phyloP scores from a whole-genome alignment of 2,113 vertebrate species.

The Myanophis thanlyinensis region DNA sequence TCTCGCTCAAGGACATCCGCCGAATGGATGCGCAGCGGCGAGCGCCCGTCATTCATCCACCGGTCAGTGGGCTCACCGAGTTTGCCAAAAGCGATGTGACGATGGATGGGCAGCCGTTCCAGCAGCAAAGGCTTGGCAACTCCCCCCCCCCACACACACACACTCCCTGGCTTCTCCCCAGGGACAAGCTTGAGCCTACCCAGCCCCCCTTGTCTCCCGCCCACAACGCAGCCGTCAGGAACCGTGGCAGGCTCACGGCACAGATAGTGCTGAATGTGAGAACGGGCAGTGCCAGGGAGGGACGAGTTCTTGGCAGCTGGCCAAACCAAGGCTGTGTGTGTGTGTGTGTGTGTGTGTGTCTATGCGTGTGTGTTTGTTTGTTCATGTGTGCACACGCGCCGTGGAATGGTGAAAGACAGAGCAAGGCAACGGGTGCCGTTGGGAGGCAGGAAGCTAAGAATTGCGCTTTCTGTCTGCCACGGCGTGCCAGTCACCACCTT shows the following conservation, averaged over 20 bases:
- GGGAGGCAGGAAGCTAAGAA: not conserved
- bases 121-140: not conserved
- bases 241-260: not conserved
- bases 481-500: conserved; percentile 16
- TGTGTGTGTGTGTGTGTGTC: not conserved
- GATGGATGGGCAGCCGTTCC: not conserved
- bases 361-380: not conserved
- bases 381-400: not conserved
- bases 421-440: not conserved
- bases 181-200: not conserved
- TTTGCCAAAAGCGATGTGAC: not conserved
- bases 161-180: not conserved
- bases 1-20: not conserved
- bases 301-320: not conserved
- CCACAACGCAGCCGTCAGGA: not conserved
- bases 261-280: not conserved
- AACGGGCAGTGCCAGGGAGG: not conserved
- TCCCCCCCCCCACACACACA: too few species aligned
- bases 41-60: not conserved
- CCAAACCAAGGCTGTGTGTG: not conserved
- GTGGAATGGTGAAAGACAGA: not conserved
- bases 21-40: rapidly evolving
- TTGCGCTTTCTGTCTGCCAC: not conserved
- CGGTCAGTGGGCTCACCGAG: too few species aligned
- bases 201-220: not conserved